These are phyloP conservation scores for Coilia nasus DNA, from an alignment of 2,797 vertebrate genomes.

Conservation along the genomic window DNA sequence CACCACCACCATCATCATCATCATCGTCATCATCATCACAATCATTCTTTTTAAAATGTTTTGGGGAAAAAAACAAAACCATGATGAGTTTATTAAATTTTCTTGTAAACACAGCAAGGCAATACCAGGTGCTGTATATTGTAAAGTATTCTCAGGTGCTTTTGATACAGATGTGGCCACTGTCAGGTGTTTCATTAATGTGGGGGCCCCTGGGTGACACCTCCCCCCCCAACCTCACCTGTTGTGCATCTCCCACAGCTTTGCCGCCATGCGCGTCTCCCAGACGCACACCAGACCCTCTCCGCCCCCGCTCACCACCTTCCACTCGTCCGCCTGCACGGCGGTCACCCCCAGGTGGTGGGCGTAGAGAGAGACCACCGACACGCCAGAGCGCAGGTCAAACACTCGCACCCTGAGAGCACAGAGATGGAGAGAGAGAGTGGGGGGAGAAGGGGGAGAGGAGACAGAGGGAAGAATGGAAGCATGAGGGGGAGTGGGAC, in stretches of 20 bases:
- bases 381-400: constrained; percentile 77
- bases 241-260: constrained; percentile 96
- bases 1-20: no score
- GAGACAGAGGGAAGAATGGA: neutral
- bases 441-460: neutral
- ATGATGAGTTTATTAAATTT: no score
- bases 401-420: constrained; percentile 84
- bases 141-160: no score
- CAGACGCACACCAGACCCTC: constrained; percentile 93
- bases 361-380: constrained; percentile 80
- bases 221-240: constrained; percentile 72
- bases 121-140: no score
- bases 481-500: neutral
- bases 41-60: no score
- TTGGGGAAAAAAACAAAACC: no score
- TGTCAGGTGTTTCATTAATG: constrained; percentile 8
- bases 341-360: constrained; percentile 89
- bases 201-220: neutral
- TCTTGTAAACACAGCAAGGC: no score
- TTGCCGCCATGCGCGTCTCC: constrained; percentile 90
- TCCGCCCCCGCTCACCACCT: constrained; percentile 89
- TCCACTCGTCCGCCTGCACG: constrained; percentile 93
- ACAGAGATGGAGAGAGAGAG: neutral
- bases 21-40: no score
- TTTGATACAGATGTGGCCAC: neutral